Evolutionary conservation across 2,113 vertebrate genomes (phyloP).

Genomic region (Cryptomyrus ogoouensis): DNA sequence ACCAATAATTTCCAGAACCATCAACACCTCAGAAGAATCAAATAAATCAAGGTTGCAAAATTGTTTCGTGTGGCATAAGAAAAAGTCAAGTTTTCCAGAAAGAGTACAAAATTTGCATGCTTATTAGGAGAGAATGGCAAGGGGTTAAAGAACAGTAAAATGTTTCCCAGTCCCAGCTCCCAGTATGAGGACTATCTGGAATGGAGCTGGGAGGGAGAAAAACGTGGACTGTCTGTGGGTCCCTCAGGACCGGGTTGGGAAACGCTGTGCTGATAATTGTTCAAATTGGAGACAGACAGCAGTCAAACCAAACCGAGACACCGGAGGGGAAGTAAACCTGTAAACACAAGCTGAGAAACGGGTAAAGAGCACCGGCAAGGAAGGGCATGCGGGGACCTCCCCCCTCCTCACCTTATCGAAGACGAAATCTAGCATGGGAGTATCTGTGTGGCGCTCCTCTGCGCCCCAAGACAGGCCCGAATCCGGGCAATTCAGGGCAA

Average conservation of each 20-base stretch:
- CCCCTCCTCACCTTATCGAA: background rate
- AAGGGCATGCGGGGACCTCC: background rate
- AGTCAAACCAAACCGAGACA: background rate
- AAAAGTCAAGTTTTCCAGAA: background rate
- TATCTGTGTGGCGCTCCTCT: too few species aligned
- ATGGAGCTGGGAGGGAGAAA: too few species aligned
- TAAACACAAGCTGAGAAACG: background rate
- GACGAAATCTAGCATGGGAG: background rate
- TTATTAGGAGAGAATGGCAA: background rate
- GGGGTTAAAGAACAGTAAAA: background rate
- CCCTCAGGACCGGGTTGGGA: too few species aligned
- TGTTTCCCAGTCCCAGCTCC: background rate
- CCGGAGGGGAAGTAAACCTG: background rate
- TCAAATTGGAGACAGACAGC: background rate
- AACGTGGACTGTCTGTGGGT: background rate
- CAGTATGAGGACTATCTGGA: background rate
- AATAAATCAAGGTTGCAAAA: background rate
- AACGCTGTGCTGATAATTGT: background rate
- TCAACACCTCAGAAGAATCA: background rate
- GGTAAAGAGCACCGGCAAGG: background rate
- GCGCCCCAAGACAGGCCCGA: too few species aligned
- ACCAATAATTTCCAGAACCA: background rate
- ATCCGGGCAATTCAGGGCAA: background rate
- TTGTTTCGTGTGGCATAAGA: background rate
- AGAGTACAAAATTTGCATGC: background rate